Base-by-base conservation (phyloP, 2,888 invertebrate genomes). In the Tenthredo distinguenda region DNA sequence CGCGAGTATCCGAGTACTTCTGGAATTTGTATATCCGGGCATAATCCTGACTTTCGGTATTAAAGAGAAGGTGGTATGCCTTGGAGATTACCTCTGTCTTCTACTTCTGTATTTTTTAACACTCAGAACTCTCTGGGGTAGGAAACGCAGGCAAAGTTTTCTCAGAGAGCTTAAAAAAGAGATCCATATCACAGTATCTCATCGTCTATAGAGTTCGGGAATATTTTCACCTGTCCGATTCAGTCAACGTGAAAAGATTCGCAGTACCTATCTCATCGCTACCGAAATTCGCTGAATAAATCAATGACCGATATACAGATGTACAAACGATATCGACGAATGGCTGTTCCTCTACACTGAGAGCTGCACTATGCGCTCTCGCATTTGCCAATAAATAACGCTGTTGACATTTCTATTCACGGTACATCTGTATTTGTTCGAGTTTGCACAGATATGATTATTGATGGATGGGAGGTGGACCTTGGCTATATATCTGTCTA, bases 331-430 rank as follows among this genome's bases (percentile, higher is more conserved):
- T 34, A 31, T 65, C 65, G 68, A 68, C 31, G 31, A 68, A 68
- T 68, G 26, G 31, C 18, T 31, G 4, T 71, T 71, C 15, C 9
- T 71, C n/a, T 71, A 71, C 5, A 55, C 7, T n/a, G 6, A 71
- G 37, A 71, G 18, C 18, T 37, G 71, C 71, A 26, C 15, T 31
- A 72, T 34, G 71, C n/a, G 10, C 40, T n/a, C 21, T 26, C 37
- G n/a, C 2, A 37, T 76, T 50, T 37, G 4, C 47, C 76, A n/a
- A 76, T 43, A 76, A 76, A 76, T 76, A 76, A 76, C 76, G 31
- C 76, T 21, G 21, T 76, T 76, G 76, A 47, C 76, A 76, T 76
- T 76, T 31, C 47, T 34, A 76, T 76, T 76, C 76, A 43, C 12
- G 43, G 47, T 47, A 37, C 43, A 76, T 26, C 10, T 40, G 34